Evolutionary conservation across 2,797 vertebrate genomes (phyloP), one percentile per base, ranked within the genome.

Genomic region (Thamnophis elegans): DNA sequence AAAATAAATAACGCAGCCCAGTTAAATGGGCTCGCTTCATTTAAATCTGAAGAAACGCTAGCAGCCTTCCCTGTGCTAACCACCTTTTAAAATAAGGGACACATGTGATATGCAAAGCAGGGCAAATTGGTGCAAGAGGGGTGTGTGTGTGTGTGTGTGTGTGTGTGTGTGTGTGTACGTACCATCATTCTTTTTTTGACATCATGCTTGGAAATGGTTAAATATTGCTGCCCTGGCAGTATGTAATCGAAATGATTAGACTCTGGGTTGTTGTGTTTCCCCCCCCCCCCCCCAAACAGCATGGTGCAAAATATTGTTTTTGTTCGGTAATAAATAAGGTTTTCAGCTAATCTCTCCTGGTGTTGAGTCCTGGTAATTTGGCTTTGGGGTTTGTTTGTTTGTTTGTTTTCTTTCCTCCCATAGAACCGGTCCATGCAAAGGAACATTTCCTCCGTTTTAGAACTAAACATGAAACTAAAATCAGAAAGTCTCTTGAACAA

Each of bases 221-320:
- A 96, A 91, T 87, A 89, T 91, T 92, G 88, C 95, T 94, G 93
- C 94, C 94, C 59, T 88, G 65, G 5, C 87, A 91, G 95, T 97
- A 93, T 94, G 93, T 97, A 95, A 98, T 98, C 97, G 93, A 97
- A 96, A 97, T 96, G 96, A 96, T 96, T 95, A 96, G 96, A 89
- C 95, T 96, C 96, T 97, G 95, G 97, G 6, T 42, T 32, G 54
- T 86, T 59, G 14, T 65, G 68, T 62, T 60, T 5, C 5, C 5
- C 47, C 47, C n/a, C 5, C 5, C 47, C 47, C n/a, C n/a, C n/a
- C n/a, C n/a, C 26, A 25, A 62, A 95, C 95, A 96, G 96, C 97
- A 95, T 95, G 95, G 95, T 97, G 97, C 95, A 95, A 96, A 96
- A 95, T 95, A 95, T 97, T 98, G 98, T 97, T 94, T 95, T 93